Conservation (phyloP, 1,140 invertebrate species). For the Pogonus chalceus region DNA sequence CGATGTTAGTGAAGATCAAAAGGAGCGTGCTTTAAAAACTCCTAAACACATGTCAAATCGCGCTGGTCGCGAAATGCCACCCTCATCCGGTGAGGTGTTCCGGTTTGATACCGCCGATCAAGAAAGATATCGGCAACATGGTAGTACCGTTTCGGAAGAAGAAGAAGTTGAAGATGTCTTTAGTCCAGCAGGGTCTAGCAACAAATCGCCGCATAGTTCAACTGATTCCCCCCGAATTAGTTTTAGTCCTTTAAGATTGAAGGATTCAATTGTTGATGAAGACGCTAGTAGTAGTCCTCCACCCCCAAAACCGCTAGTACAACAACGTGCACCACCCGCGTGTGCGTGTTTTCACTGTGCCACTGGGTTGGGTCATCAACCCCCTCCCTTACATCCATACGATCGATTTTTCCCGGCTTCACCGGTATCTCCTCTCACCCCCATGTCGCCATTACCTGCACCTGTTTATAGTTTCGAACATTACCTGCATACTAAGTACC, state of each 20-base stretch:
- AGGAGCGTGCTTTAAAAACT: constrained; percentile 14
- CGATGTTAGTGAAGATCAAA: neutral
- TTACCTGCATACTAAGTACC: constrained; percentile 62
- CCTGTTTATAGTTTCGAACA: constrained; percentile 54
- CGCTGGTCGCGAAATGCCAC: neutral
- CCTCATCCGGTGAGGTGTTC: constrained; percentile 36
- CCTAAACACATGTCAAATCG: constrained; percentile 4
- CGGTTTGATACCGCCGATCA: constrained; percentile 41
- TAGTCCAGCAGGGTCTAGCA: constrained; percentile 42
- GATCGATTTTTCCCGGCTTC: constrained; percentile 47
- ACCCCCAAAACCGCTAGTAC: constrained; percentile 24
- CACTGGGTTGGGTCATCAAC: constrained; percentile 39
- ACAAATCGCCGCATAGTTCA: constrained; percentile 42
- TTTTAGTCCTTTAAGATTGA: constrained; percentile 47
- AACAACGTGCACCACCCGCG: constrained; percentile 40
- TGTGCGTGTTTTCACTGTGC: constrained; percentile 39
- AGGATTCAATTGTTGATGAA: constrained; percentile 39
- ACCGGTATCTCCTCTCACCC: constrained; percentile 49
- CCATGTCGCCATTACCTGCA: constrained; percentile 41
- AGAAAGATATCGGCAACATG: constrained; percentile 35
- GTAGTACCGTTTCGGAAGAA: constrained; percentile 37
- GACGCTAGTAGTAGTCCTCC: constrained; percentile 33
- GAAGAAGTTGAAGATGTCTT: constrained; percentile 44
- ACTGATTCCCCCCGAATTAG: constrained; percentile 46
- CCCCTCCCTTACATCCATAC: constrained; percentile 39